A percentile compares a stretch with the other conserved stretches of the same genome.
Evolutionary conservation across 2,797 vertebrate genomes (phyloP).

Genomic region (Borostomias antarcticus): DNA sequence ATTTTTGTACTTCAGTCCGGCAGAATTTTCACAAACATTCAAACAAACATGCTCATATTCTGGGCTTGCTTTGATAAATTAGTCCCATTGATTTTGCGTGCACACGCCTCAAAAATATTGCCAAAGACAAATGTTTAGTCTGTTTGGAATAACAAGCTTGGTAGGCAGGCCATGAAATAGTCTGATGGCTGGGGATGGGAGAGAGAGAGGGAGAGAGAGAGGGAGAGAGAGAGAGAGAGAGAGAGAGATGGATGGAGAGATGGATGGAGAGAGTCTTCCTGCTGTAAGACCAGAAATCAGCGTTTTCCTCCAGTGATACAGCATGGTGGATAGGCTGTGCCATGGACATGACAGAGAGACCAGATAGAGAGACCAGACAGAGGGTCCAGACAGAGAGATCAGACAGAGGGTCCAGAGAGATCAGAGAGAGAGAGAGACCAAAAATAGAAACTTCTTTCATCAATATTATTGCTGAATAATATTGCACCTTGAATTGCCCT

Average conservation of each 20-base stretch:
- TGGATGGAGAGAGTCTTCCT: too few relatives aligned
- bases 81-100: conserved; percentile 61
- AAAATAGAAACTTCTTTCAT: too few relatives aligned
- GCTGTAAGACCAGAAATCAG: too few relatives aligned
- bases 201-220: conserved; percentile 22
- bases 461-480: too few relatives aligned
- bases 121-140: conserved; percentile 62
- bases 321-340: background rate
- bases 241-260: background rate
- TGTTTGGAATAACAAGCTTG: conserved; percentile 48
- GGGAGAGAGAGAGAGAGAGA: conserved; percentile 27
- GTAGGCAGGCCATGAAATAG: conserved; percentile 17
- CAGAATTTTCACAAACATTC: conserved; percentile 59
- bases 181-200: conserved; percentile 17
- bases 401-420: conserved; percentile 15
- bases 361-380: conserved; percentile 21
- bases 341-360: background rate
- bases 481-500: too few relatives aligned
- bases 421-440: conserved; percentile 39
- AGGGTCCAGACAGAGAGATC: background rate
- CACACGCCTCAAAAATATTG: conserved; percentile 63
- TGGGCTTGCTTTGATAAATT: conserved; percentile 66
- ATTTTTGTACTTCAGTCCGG: conserved; percentile 36
- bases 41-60: conserved; percentile 66
- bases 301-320: too few relatives aligned